These are phyloP conservation scores for Phyllostomus hastatus DNA, from an alignment of 2,113 vertebrate species.

Conservation along the genomic window DNA sequence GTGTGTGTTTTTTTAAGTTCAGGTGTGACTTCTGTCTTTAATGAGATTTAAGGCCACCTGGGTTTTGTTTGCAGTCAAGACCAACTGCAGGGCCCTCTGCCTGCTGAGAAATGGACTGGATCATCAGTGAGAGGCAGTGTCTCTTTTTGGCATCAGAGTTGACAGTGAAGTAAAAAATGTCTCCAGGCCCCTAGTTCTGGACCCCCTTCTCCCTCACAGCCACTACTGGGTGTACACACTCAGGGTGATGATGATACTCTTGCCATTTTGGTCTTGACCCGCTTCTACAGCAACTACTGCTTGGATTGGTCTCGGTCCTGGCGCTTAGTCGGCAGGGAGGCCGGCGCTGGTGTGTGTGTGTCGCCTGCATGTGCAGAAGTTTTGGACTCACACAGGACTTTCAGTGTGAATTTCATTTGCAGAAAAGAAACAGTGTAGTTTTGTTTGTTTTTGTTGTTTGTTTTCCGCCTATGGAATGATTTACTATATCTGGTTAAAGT, in stretches of 20 bases:
- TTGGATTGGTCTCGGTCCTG: constrained; percentile 89
- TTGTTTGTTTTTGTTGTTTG: constrained; percentile 41
- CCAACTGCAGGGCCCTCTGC: constrained; percentile 82
- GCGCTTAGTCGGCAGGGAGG: constrained; percentile 93
- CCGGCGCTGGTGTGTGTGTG: constrained; percentile 92
- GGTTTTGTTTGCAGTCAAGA: constrained; percentile 85
- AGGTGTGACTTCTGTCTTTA: constrained; percentile 71
- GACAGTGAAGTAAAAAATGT: constrained; percentile 25
- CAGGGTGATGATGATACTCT: constrained; percentile 81
- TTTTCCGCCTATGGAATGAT: constrained; percentile 82
- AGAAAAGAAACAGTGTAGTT: constrained; percentile 84
- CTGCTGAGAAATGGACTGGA: constrained; percentile 78
- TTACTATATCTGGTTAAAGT: constrained; percentile 42
- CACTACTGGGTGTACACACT: constrained; percentile 79
- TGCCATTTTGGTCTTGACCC: constrained; percentile 85
- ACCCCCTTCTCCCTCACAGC: constrained; percentile 84
- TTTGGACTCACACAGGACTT: constrained; percentile 82
- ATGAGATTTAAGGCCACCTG: constrained; percentile 88
- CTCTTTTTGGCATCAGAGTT: constrained; percentile 92
- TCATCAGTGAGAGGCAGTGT: constrained; percentile 81
- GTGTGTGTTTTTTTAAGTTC: constrained; percentile 43
- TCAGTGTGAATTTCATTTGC: constrained; percentile 86
- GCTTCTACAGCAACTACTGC: constrained; percentile 83
- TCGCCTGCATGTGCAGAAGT: constrained; percentile 90
- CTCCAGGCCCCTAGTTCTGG: constrained; percentile 83